phyloP scores from a whole-genome alignment of 2,888 invertebrate species.

The Cryptops parisi region DNA sequence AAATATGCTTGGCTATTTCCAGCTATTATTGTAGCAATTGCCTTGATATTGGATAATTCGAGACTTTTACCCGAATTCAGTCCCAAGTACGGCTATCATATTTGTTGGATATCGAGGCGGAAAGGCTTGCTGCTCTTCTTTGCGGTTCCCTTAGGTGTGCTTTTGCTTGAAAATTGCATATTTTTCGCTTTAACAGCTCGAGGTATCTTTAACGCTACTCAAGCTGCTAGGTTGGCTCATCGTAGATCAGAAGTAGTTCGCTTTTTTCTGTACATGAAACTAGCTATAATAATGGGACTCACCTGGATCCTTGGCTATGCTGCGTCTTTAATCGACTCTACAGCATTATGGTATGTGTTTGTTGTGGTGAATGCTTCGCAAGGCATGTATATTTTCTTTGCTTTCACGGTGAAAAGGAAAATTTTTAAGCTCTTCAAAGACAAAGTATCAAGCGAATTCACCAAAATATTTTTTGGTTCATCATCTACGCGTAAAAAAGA shows the following conservation, averaged over 20 bases:
- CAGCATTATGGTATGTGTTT: constrained; percentile 34
- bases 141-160: constrained; percentile 29
- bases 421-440: neutral
- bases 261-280: constrained; percentile 28
- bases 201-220: constrained; percentile 23
- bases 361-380: constrained; percentile 35
- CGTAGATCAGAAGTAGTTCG: constrained; percentile 18
- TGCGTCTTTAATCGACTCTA: constrained; percentile 27
- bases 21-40: constrained; percentile 28
- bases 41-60: constrained; percentile 30
- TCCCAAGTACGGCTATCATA: constrained; percentile 14
- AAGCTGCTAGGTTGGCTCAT: constrained; percentile 21
- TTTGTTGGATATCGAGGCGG: constrained; percentile 34
- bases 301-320: constrained; percentile 35
- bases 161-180: constrained; percentile 30
- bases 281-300: constrained; percentile 35
- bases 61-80: constrained; percentile 20
- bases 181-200: constrained; percentile 30
- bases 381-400: constrained; percentile 34
- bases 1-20: constrained; percentile 35
- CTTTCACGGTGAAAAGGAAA: constrained; percentile 29
- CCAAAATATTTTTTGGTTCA: too few relatives aligned
- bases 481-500: too few relatives aligned
- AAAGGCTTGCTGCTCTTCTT: constrained; percentile 32
- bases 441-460: neutral